These are phyloP conservation scores for Gymnoscopelus braueri DNA, from an alignment of 2,797 vertebrate genomes.

Conservation along the genomic window DNA sequence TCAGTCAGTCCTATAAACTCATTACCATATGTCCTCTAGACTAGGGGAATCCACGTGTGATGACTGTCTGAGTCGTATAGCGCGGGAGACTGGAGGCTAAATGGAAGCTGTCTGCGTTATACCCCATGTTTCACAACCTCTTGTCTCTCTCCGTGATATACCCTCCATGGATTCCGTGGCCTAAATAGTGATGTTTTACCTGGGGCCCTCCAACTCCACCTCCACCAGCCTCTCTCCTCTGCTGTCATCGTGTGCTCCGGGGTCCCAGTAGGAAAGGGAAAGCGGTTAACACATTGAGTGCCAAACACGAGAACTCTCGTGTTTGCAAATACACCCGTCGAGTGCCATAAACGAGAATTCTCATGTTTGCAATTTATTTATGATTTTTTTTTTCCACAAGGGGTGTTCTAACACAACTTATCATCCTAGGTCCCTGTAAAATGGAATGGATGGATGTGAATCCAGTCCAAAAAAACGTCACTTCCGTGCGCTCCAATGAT, in stretches of 20 bases:
- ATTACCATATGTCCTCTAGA: constrained; percentile 82
- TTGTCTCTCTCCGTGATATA: constrained; percentile 69
- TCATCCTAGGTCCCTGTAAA: too few species aligned
- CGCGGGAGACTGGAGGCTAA: constrained; percentile 70
- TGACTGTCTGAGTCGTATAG: constrained; percentile 66
- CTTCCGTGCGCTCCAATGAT: too few species aligned
- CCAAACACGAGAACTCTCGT: too few species aligned
- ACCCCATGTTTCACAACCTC: constrained; percentile 74
- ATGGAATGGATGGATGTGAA: too few species aligned
- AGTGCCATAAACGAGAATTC: too few species aligned
- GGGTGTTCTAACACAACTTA: too few species aligned
- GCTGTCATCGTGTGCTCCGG: constrained; percentile 23
- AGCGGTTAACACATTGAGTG: constrained; percentile 51
- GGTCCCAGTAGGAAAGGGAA: constrained; percentile 70
- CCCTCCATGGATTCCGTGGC: constrained; percentile 84
- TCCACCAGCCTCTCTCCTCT: constrained; percentile 41
- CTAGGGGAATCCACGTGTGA: constrained; percentile 70
- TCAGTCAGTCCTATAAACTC: constrained; percentile 71
- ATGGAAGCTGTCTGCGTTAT: constrained; percentile 73
- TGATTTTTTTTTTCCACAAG: too few species aligned
- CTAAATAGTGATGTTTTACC: constrained; percentile 85
- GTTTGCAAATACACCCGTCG: too few species aligned
- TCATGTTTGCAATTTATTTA: too few species aligned
- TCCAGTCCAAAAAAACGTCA: too few species aligned
- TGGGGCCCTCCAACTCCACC: constrained; percentile 65